Conservation (phyloP, 2,113 vertebrate species). For the Halichoerus grypus region DNA sequence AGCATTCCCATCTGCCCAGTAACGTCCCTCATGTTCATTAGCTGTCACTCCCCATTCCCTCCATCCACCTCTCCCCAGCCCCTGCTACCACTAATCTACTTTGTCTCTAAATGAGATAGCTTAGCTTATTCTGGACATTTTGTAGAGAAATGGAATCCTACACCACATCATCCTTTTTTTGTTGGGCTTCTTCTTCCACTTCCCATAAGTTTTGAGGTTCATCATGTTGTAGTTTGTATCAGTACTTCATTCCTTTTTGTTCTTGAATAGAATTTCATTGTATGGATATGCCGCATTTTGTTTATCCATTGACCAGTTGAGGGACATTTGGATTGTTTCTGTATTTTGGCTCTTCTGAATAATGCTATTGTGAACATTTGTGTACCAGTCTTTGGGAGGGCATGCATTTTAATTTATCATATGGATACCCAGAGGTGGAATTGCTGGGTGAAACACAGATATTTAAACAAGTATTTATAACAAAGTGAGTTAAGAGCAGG, state of each 20-base stretch:
- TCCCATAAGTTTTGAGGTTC: not conserved
- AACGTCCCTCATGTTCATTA: not conserved
- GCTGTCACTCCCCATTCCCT: not conserved
- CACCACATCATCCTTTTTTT: not conserved
- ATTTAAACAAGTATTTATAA: slow-evolving; percentile 13
- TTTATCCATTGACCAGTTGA: not conserved
- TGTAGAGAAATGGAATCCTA: not conserved
- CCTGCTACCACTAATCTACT: not conserved
- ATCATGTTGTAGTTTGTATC: not conserved
- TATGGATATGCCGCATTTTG: not conserved
- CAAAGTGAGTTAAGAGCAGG: not conserved
- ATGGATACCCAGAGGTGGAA: not conserved
- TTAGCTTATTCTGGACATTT: not conserved
- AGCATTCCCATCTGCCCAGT: not conserved
- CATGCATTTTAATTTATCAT: not conserved
- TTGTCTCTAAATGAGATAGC: not conserved
- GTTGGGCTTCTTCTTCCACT: not conserved
- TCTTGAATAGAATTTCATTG: not conserved
- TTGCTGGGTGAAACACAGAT: not conserved
- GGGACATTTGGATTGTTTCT: not conserved
- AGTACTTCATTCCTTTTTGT: not conserved
- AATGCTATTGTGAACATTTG: not conserved
- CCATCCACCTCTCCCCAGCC: not conserved
- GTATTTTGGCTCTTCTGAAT: not conserved
- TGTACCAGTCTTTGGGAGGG: not conserved